These are phyloP conservation scores for Hylaeus anthracinus DNA, from an alignment of 1,140 invertebrate genomes.

Conservation along the genomic window DNA sequence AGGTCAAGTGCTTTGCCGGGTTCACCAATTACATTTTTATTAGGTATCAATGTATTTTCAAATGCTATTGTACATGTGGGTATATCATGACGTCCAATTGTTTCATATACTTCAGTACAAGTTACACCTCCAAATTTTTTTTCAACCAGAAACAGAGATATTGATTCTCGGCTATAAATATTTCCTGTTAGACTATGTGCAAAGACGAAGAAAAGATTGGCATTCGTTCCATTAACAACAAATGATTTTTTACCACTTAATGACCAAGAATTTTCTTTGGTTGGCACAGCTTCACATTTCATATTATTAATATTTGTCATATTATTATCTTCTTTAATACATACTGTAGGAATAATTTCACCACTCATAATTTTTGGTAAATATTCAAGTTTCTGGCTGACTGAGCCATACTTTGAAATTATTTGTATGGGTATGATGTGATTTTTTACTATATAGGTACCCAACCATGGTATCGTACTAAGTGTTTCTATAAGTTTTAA, in stretches of 20 bases:
- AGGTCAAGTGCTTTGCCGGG: constrained; percentile 62
- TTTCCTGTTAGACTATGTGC: constrained; percentile 65
- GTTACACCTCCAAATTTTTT: constrained; percentile 86
- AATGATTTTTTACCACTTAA: constrained; percentile 81
- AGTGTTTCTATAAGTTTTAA: constrained; percentile 82
- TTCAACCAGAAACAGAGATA: constrained; percentile 90
- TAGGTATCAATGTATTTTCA: constrained; percentile 77
- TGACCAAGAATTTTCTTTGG: constrained; percentile 73
- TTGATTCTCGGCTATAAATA: constrained; percentile 61
- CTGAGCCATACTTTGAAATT: constrained; percentile 76
- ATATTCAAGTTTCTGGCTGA: constrained; percentile 79
- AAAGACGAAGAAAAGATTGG: constrained; percentile 82
- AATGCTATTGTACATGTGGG: constrained; percentile 77
- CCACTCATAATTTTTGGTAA: constrained; percentile 79
- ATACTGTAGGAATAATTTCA: constrained; percentile 77
- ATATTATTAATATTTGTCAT: constrained; percentile 71
- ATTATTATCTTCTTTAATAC: constrained; percentile 76
- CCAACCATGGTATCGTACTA: constrained; percentile 75
- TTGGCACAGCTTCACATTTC: constrained; percentile 65
- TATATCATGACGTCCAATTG: constrained; percentile 86
- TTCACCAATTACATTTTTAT: constrained; percentile 75
- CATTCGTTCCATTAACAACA: constrained; percentile 78
- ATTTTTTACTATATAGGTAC: constrained; percentile 76
- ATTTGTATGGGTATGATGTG: constrained; percentile 79
- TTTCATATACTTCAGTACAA: constrained; percentile 85